phyloP scores from a whole-genome alignment of 1,140 invertebrate genomes.

The Tribolium castaneum region DNA sequence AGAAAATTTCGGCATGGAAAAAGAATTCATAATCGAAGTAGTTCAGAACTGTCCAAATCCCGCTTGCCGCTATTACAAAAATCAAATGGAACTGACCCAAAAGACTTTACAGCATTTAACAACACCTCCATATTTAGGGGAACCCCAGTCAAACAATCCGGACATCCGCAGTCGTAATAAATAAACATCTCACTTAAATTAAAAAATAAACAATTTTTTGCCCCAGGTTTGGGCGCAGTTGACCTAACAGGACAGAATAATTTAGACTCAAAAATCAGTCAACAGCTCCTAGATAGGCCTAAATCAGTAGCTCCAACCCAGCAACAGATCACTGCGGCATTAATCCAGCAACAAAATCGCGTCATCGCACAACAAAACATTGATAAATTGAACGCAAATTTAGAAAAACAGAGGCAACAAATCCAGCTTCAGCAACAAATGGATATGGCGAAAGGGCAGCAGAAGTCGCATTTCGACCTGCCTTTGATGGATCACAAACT shows the following conservation, averaged over 20 bases:
- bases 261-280: constrained; percentile 56
- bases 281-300: constrained; percentile 58
- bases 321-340: constrained; percentile 67
- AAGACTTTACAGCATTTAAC: constrained; percentile 66
- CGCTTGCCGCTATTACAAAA: constrained; percentile 86
- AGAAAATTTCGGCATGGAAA: constrained; percentile 90
- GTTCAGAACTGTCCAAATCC: constrained; percentile 88
- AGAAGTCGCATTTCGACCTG: constrained; percentile 64
- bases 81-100: constrained; percentile 80
- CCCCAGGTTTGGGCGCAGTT: constrained; percentile 54
- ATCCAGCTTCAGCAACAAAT: constrained; percentile 60
- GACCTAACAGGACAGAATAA: constrained; percentile 60
- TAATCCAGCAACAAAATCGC: constrained; percentile 70
- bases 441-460: constrained; percentile 58
- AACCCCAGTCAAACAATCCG: constrained; percentile 55
- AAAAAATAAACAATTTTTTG: neutral
- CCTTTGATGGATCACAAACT: constrained; percentile 69
- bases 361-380: constrained; percentile 69
- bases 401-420: constrained; percentile 69
- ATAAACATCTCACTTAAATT: neutral
- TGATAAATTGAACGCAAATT: constrained; percentile 68
- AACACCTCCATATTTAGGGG: constrained; percentile 60
- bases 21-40: constrained; percentile 88
- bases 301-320: constrained; percentile 62
- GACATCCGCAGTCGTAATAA: constrained; percentile 58